Percentiles rank a stretch among this genome's conserved stretches.
Evolutionary conservation across 2,888 invertebrate genomes (phyloP).

Genomic region (Xestia xanthographa): DNA sequence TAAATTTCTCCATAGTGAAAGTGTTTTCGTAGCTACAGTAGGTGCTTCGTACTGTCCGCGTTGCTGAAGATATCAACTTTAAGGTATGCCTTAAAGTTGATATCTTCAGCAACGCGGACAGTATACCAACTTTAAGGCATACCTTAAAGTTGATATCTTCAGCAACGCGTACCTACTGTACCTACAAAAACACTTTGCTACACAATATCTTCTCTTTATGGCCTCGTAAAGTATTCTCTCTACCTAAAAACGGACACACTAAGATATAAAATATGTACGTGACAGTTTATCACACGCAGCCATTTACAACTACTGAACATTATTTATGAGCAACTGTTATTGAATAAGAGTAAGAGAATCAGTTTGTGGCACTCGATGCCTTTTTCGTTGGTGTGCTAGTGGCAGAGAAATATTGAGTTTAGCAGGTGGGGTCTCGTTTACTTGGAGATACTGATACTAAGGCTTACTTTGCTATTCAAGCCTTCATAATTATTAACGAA

Average conservation of each 20-base stretch:
- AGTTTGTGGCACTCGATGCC: not conserved
- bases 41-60: too few relatives aligned
- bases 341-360: not conserved
- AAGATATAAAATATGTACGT: constrained; percentile 51
- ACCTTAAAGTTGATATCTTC: not conserved
- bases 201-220: constrained; percentile 67
- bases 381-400: not conserved
- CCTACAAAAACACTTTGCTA: constrained; percentile 65
- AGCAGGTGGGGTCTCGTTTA: not conserved
- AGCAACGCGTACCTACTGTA: not conserved
- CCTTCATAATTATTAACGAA: not conserved
- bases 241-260: not conserved
- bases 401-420: not conserved
- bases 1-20: not conserved
- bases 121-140: too few relatives aligned
- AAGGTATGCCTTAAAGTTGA: not conserved
- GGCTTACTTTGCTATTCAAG: not conserved
- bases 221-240: constrained; percentile 43
- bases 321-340: not conserved
- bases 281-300: not conserved
- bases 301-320: not conserved
- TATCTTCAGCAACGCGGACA: not conserved
- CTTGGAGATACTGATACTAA: not conserved
- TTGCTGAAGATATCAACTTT: too few relatives aligned
- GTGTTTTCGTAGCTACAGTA: too few relatives aligned